Evolutionary conservation across 2,113 vertebrate species (phyloP).

Genomic region (Eulacestoma nigropectus): DNA sequence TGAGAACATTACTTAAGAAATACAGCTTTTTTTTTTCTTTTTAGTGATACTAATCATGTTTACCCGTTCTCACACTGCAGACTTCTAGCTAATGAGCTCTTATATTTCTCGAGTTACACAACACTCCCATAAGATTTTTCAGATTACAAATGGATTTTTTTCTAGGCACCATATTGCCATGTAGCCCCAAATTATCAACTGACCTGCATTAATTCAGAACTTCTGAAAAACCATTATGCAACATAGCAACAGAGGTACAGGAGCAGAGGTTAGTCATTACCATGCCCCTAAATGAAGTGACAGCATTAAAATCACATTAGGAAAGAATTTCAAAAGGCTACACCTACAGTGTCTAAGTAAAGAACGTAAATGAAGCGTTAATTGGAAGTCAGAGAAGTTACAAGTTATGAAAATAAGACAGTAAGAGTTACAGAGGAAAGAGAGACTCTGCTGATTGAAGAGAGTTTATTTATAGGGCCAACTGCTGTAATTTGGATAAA

Average conservation of each 20-base stretch:
- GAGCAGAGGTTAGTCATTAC: not conserved
- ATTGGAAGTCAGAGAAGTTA: not conserved
- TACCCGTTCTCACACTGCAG: not conserved
- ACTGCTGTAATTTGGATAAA: not conserved
- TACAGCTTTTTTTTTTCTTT: not conserved
- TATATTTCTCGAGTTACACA: not conserved
- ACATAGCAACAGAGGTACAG: not conserved
- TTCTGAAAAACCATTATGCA: slow-evolving; percentile 1
- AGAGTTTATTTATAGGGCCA: not conserved
- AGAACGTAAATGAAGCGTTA: not conserved
- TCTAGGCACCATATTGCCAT: not conserved
- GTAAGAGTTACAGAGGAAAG: slow-evolving; percentile 1
- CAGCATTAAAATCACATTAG: not conserved
- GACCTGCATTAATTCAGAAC: slow-evolving; percentile 1
- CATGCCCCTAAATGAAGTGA: not conserved
- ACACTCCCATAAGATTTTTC: not conserved
- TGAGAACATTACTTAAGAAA: not conserved
- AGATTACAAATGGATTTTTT: not conserved
- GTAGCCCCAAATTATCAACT: not conserved
- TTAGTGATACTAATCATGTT: not conserved
- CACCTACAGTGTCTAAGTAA: not conserved
- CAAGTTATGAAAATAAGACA: slow-evolving; percentile 25
- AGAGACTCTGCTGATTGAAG: not conserved
- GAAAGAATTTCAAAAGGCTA: not conserved
- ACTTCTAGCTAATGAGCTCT: not conserved